Percentiles rank a stretch among this genome's conserved stretches.
Evolutionary conservation across 2,113 vertebrate species (phyloP).

Genomic region (Ondatra zibethicus): DNA sequence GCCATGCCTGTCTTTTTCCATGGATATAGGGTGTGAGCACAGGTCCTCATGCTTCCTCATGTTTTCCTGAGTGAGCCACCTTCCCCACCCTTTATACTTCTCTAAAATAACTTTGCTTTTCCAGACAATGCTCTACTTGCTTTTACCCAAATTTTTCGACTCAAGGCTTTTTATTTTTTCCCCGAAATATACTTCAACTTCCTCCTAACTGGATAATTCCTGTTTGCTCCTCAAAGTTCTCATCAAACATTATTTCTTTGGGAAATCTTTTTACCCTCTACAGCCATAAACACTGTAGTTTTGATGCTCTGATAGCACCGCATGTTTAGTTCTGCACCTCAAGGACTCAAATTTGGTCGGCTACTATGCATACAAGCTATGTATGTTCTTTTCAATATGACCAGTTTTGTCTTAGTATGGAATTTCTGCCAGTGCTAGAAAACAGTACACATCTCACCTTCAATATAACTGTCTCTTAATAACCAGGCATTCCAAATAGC

Average conservation of each 20-base stretch:
- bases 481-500: neutral
- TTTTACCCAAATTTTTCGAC: neutral
- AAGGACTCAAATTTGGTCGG: neutral
- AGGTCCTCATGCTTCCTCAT: neutral
- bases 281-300: neutral
- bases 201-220: constrained; percentile 12
- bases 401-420: constrained; percentile 15
- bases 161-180: neutral
- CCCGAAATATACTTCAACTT: constrained; percentile 41
- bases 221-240: constrained; percentile 20
- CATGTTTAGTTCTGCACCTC: no score
- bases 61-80: no score
- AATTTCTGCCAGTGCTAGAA: constrained; percentile 39
- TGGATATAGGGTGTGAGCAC: neutral
- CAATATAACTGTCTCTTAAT: neutral
- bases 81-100: neutral
- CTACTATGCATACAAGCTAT: neutral
- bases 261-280: neutral
- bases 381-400: neutral
- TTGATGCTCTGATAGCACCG: neutral
- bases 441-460: neutral
- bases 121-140: neutral
- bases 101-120: neutral
- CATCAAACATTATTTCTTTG: neutral
- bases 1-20: neutral